These are phyloP conservation scores for Melanostoma mellinum DNA, from an alignment of 2,888 invertebrate species.

Conservation along the genomic window DNA sequence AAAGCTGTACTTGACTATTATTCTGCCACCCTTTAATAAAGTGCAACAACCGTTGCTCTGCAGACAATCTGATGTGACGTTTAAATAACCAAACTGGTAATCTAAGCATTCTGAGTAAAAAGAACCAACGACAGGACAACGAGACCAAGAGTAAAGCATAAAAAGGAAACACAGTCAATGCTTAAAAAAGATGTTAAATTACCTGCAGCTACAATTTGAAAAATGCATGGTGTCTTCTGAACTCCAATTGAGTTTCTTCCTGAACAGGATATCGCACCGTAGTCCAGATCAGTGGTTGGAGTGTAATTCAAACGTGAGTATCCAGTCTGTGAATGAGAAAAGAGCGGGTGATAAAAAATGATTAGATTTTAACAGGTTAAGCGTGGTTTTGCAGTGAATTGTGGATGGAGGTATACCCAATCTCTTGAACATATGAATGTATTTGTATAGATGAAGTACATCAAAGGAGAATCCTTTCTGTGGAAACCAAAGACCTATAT, in stretches of 20 bases:
- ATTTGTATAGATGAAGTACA: no score
- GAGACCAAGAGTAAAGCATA: slow-evolving; percentile 14
- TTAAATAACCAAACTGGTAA: slow-evolving; percentile 59
- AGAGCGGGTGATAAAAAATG: slow-evolving; percentile 64
- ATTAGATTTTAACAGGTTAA: slow-evolving; percentile 69
- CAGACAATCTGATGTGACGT: slow-evolving; percentile 49
- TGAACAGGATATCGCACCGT: slow-evolving; percentile 94
- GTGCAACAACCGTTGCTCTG: slow-evolving; percentile 13
- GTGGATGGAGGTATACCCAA: not conserved
- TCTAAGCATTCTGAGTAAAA: slow-evolving; percentile 42
- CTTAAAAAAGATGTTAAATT: slow-evolving; percentile 74
- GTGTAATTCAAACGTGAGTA: slow-evolving; percentile 89
- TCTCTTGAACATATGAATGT: no score
- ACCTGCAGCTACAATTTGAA: slow-evolving; percentile 94
- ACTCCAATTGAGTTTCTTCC: slow-evolving; percentile 92
- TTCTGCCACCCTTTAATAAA: not conserved
- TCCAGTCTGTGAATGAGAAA: slow-evolving; percentile 78
- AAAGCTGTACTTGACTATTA: not conserved
- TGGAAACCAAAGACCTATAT: no score
- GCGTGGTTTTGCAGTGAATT: slow-evolving; percentile 27
- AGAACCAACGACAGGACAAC: slow-evolving; percentile 3
- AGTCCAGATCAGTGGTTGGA: slow-evolving; percentile 93
- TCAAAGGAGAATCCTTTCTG: no score
- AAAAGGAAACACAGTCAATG: not conserved
- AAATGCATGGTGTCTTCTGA: slow-evolving; percentile 92